Conservation (phyloP, 1,140 invertebrate species). For the Camponotus pennsylvanicus region DNA sequence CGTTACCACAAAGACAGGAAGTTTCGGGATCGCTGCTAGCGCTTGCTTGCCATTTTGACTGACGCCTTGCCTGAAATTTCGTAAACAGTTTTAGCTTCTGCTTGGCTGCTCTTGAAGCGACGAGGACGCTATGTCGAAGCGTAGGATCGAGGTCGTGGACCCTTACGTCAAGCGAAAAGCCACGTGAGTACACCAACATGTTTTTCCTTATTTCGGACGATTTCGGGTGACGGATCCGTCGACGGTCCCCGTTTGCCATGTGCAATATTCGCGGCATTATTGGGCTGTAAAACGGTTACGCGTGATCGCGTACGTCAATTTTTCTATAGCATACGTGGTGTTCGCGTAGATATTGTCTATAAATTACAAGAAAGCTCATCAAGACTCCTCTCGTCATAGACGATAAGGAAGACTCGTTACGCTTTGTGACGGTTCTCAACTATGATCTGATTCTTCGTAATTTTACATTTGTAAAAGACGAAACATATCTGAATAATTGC, state of each 20-base stretch:
- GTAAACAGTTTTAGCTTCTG: slow-evolving; percentile 75
- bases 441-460: neutral
- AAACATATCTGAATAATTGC: neutral
- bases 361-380: neutral
- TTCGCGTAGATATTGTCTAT: no score
- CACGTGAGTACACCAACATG: slow-evolving; percentile 86
- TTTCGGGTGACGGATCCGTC: neutral
- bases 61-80: slow-evolving; percentile 79
- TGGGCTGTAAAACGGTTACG: slow-evolving; percentile 21
- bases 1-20: slow-evolving; percentile 41
- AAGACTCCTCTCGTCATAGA: neutral
- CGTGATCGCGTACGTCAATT: neutral
- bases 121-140: slow-evolving; percentile 90
- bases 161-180: slow-evolving; percentile 92
- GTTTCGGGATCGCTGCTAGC: slow-evolving; percentile 64
- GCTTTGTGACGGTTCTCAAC: slow-evolving; percentile 63
- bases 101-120: slow-evolving; percentile 46
- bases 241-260: slow-evolving; percentile 61
- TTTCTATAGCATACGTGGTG: neutral
- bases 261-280: slow-evolving; percentile 70
- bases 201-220: slow-evolving; percentile 8
- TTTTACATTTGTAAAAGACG: neutral
- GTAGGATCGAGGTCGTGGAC: slow-evolving; percentile 93
- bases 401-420: neutral
- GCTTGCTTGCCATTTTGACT: slow-evolving; percentile 85